Evolutionary conservation across 2,113 vertebrate species (phyloP).

Genomic region (Microcebus murinus): DNA sequence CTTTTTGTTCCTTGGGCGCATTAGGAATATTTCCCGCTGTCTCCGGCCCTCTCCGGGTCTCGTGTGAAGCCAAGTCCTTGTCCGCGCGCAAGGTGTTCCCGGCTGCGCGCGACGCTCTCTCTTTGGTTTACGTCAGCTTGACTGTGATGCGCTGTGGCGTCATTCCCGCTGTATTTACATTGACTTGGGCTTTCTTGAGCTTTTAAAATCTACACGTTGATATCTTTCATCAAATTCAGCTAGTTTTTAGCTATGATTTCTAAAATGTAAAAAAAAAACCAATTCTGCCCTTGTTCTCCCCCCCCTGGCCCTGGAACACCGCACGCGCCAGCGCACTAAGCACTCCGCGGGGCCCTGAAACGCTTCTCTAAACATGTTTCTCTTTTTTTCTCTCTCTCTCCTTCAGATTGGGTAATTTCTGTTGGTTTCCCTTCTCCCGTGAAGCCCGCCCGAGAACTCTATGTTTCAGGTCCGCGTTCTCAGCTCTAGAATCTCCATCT

Average conservation of each 20-base stretch:
- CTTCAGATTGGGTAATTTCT: background rate
- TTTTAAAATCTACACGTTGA: background rate
- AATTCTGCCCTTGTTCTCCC: no score
- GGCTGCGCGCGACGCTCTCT: background rate
- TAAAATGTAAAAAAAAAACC: background rate
- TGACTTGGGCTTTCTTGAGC: background rate
- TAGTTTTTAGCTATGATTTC: background rate
- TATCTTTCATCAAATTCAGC: background rate
- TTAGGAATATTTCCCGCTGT: background rate
- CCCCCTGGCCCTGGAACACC: fast-evolving
- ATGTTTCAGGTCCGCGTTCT: background rate
- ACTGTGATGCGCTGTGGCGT: fast-evolving
- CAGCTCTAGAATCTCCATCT: background rate
- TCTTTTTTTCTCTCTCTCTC: background rate
- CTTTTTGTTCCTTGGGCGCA: background rate
- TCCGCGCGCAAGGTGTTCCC: fast-evolving
- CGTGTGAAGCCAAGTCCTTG: fast-evolving
- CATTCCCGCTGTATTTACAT: fast-evolving
- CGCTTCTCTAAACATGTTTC: background rate
- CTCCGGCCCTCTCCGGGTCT: background rate
- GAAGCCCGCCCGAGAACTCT: background rate
- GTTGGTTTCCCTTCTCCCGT: fast-evolving
- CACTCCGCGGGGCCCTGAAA: fast-evolving
- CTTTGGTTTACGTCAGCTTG: fast-evolving
- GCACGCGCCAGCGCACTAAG: background rate